Evolutionary conservation across 2,113 vertebrate species (phyloP), one percentile per base, ranked within the genome.

Genomic region (Emberiza fucata): DNA sequence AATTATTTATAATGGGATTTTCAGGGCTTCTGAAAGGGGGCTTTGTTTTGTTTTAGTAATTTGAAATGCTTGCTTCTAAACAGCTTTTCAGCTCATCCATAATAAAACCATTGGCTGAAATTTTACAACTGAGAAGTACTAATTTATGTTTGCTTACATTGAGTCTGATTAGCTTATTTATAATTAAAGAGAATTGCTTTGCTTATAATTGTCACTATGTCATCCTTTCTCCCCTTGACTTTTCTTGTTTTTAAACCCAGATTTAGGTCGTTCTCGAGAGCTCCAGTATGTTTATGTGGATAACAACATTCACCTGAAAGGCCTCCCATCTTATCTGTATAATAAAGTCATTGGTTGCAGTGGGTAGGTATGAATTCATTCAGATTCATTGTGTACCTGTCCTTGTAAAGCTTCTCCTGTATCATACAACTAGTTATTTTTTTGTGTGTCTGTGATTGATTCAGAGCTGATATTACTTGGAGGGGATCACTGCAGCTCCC

Each of bases 301-400:
- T 98, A 99, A 99, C 97, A 98, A 98, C 61, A 85, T 97, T 97
- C 98, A 99, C 96, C 98, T 98, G 97, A 98, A 98, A 95, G 98
- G 98, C 94, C 96, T 98, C 81, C 99, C 98, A 7, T 98, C 98
- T 45, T 98, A 98, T 50, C 97, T 99, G 59, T 99, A 99, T 85
- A 99, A 99, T 94, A 99, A 99, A 98, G 99, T 99, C 94, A 98
- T 99, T 76, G 99, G 99, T 91, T 99, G 99, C 97, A 99, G 98
- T 93, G 99, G 99, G 99, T 98, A 98, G 97, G 98, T 96, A 85
- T 94, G 75, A 96, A 79, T 92, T 66, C 69, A 89, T 68, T 90
- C 57, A 80, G 45, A 61, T 65, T 76, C 37, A 50, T 77, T 29
- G 23, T 61, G 53, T 81, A 57, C 31, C 23, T n/a, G 44, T 72